phyloP scores from a whole-genome alignment of 2,113 vertebrate genomes.

The Aldabrachelys gigantea region DNA sequence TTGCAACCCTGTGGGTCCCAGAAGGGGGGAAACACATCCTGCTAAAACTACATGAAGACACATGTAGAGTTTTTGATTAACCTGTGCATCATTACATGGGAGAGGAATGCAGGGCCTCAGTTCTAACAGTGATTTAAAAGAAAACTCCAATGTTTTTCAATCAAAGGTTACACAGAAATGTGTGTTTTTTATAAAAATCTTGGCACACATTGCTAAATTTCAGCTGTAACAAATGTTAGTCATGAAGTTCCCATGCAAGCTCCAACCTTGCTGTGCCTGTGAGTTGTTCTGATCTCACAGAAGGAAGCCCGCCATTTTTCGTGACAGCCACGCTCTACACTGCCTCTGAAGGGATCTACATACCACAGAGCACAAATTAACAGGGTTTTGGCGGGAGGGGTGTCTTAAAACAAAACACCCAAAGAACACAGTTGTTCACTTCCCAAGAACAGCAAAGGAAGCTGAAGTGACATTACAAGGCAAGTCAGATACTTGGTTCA shows the following conservation, averaged over 20 bases:
- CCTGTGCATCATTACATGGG: neutral
- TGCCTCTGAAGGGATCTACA: no score
- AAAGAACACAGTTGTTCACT: no score
- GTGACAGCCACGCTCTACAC: neutral
- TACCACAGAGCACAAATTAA: no score
- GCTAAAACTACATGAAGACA: neutral
- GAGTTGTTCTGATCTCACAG: neutral
- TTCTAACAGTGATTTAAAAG: neutral
- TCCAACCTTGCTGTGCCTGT: neutral
- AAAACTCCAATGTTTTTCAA: neutral
- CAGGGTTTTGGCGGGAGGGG: no score
- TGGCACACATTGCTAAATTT: neutral
- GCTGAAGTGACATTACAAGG: no score
- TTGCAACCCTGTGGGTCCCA: neutral
- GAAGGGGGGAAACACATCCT: neutral
- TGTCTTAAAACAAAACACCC: no score
- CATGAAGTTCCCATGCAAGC: neutral
- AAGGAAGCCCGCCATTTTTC: neutral
- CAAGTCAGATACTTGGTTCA: no score
- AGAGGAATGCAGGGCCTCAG: neutral
- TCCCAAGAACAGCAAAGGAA: no score
- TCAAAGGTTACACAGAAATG: neutral
- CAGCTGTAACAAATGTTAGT: neutral
- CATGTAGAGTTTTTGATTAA: neutral
- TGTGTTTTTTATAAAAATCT: neutral